A percentile compares a stretch with the other conserved stretches of the same genome.
Evolutionary conservation across 2,888 invertebrate species (phyloP).

Genomic region (Morinoia aosen): DNA sequence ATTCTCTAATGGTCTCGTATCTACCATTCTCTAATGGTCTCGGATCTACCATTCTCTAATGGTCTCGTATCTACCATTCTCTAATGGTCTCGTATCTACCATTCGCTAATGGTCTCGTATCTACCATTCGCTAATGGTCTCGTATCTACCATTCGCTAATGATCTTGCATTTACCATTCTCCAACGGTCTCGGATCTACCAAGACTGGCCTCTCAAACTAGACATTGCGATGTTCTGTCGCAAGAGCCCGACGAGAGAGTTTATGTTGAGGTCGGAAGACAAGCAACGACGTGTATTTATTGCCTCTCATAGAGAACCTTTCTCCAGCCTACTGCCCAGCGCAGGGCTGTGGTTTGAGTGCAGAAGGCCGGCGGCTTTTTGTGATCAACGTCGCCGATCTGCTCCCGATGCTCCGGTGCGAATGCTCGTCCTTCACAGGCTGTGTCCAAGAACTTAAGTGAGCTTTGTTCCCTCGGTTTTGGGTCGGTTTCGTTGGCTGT

Average conservation of each 20-base stretch:
- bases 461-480: neutral
- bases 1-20: too few species aligned
- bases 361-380: conserved; percentile 10
- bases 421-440: neutral
- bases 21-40: too few species aligned
- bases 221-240: too few species aligned
- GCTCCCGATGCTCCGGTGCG: neutral
- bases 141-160: too few species aligned
- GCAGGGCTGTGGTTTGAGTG: neutral
- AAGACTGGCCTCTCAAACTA: too few species aligned
- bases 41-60: too few species aligned
- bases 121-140: too few species aligned
- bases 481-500: neutral
- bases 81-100: too few species aligned
- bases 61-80: too few species aligned
- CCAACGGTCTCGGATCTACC: too few species aligned
- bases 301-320: neutral
- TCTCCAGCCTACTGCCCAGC: conserved; percentile 3
- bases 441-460: neutral
- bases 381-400: neutral
- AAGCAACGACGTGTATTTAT: neutral
- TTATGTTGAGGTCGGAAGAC: neutral
- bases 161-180: too few species aligned
- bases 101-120: too few species aligned
- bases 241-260: neutral